phyloP scores from a whole-genome alignment of 2,888 invertebrate genomes.

The Tolmerus cingulatus region DNA sequence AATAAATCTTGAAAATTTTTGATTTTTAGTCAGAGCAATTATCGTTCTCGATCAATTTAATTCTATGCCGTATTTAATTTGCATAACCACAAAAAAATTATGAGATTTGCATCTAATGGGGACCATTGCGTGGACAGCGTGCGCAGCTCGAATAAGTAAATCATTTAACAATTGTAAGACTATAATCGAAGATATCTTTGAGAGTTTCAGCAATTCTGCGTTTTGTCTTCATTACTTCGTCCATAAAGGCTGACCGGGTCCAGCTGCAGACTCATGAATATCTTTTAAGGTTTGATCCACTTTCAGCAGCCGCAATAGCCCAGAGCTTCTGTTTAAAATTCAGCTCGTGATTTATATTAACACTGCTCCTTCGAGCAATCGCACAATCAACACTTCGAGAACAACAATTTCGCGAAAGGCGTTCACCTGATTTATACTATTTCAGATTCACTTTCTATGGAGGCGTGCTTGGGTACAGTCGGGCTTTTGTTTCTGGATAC shows the following conservation, averaged over 20 bases:
- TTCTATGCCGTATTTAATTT: background rate
- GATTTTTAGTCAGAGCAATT: background rate
- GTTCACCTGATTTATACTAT: background rate
- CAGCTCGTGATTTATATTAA: slow-evolving; percentile 14
- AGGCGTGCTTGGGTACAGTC: background rate
- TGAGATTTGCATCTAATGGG: background rate
- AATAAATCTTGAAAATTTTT: background rate
- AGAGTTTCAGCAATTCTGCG: background rate
- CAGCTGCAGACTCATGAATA: background rate
- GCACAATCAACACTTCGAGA: background rate
- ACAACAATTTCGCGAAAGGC: background rate
- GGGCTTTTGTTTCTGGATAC: background rate
- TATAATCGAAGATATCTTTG: background rate
- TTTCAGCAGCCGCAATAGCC: background rate
- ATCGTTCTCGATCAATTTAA: background rate
- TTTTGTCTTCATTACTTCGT: background rate
- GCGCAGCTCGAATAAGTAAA: background rate
- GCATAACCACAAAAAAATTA: background rate
- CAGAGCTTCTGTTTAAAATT: slow-evolving; percentile 19
- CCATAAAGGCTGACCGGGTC: background rate
- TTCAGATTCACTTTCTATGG: background rate
- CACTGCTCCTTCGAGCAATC: background rate
- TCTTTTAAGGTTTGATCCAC: background rate
- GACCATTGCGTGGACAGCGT: background rate
- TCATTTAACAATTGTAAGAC: background rate